Percentiles rank a stretch among this genome's conserved stretches.
phyloP scores from a whole-genome alignment of 2,113 vertebrate species.

The Nannospalax galili region DNA sequence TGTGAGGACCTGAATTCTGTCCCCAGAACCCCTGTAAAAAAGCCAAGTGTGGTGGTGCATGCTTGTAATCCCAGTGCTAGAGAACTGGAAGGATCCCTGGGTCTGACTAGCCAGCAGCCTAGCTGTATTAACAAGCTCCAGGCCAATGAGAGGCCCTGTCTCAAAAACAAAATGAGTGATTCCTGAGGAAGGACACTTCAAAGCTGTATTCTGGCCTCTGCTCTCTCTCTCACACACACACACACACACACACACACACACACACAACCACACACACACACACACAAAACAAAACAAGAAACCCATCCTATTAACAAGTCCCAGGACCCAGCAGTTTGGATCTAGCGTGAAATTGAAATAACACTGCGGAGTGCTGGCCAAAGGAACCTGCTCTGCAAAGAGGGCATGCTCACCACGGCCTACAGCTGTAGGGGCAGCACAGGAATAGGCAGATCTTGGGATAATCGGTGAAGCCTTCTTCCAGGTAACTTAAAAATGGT shows the following conservation, averaged over 20 bases:
- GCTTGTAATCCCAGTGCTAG: background rate
- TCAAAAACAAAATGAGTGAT: background rate
- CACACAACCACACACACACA: background rate
- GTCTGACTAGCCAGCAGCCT: background rate
- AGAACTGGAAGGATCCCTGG: background rate
- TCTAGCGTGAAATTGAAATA: background rate
- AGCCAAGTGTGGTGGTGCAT: background rate
- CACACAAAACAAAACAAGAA: too few species aligned
- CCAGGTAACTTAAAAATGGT: background rate
- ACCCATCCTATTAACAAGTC: background rate
- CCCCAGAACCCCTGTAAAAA: background rate
- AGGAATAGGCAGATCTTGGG: background rate
- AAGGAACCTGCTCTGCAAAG: background rate
- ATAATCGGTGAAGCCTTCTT: background rate
- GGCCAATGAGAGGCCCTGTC: background rate
- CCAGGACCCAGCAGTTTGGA: background rate
- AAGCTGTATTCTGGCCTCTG: background rate
- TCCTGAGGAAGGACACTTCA: background rate
- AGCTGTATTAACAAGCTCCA: background rate
- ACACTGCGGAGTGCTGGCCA: background rate
- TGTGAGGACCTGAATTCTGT: too few species aligned
- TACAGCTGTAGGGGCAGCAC: rapidly evolving
- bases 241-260: background rate
- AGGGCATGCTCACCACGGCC: too few species aligned
- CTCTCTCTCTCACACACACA: too few species aligned